Evolutionary conservation across 2,888 invertebrate species (phyloP).

Genomic region (Siphlonurus alternatus): DNA sequence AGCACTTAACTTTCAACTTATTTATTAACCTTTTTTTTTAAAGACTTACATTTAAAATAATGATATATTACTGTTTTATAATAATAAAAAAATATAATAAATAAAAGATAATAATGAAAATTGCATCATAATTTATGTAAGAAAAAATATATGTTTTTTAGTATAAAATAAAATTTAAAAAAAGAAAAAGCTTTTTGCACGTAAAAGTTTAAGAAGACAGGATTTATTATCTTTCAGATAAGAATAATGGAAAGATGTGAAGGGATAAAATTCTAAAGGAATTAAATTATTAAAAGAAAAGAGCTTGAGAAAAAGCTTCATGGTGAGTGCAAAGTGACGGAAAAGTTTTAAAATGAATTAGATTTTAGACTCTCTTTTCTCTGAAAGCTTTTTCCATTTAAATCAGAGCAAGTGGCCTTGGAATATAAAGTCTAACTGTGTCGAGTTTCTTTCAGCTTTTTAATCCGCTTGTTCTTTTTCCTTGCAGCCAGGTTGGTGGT

Average conservation of each 20-base stretch:
- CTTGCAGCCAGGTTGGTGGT: too few species aligned
- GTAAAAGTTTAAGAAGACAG: background rate
- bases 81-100: too few species aligned
- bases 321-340: conserved; percentile 2
- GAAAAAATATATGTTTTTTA: background rate
- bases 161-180: background rate
- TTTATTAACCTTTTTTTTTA: background rate
- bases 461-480: too few species aligned
- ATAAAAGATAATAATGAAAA: background rate
- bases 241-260: background rate
- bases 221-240: background rate
- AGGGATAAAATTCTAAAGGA: background rate
- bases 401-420: too few species aligned
- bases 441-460: too few species aligned
- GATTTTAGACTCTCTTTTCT: background rate
- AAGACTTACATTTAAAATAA: background rate
- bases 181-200: background rate
- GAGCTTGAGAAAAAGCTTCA: background rate
- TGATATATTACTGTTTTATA: background rate
- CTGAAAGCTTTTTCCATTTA: background rate
- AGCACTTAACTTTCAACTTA: background rate
- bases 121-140: background rate
- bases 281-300: conserved; percentile 1
- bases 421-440: too few species aligned
- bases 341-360: conserved; percentile 2